A percentile compares a stretch with the other conserved stretches of the same genome.
These are phyloP conservation scores for Esox lucius DNA, from an alignment of 2,797 vertebrate genomes.

Conservation along the genomic window DNA sequence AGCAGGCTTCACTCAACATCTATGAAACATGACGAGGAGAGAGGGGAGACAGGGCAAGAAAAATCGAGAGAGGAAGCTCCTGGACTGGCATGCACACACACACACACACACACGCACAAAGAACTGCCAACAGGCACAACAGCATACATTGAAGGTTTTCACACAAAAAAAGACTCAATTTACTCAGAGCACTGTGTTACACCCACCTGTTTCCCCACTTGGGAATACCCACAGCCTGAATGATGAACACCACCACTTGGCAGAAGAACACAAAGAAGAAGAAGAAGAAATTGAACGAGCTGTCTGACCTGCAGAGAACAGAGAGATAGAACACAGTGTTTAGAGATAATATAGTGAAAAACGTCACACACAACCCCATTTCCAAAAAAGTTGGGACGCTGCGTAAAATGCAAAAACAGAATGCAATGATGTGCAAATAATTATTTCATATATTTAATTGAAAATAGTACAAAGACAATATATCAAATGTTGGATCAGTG, in stretches of 20 bases:
- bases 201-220: conserved; percentile 91
- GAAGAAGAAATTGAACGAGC: conserved; percentile 97
- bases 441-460: too few relatives aligned
- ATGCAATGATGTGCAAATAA: too few relatives aligned
- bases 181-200: neutral
- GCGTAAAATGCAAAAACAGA: too few relatives aligned
- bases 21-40: conserved; percentile 42
- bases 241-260: conserved; percentile 89
- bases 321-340: neutral
- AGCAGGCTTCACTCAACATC: conserved; percentile 59
- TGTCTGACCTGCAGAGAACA: conserved; percentile 85
- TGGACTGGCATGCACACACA: neutral
- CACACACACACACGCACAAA: neutral
- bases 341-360: neutral
- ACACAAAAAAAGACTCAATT: neutral
- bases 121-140: conserved; percentile 2
- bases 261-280: conserved; percentile 97
- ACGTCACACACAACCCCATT: too few relatives aligned
- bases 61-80: conserved; percentile 5
- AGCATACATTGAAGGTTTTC: neutral
- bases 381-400: too few relatives aligned
- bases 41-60: conserved; percentile 32
- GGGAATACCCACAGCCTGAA: conserved; percentile 91
- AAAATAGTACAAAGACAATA: too few relatives aligned
- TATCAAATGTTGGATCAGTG: too few relatives aligned